A percentile compares a stretch with the other conserved stretches of the same genome.
Evolutionary conservation across 2,888 invertebrate species (phyloP).

Genomic region (Bugula neritina): DNA sequence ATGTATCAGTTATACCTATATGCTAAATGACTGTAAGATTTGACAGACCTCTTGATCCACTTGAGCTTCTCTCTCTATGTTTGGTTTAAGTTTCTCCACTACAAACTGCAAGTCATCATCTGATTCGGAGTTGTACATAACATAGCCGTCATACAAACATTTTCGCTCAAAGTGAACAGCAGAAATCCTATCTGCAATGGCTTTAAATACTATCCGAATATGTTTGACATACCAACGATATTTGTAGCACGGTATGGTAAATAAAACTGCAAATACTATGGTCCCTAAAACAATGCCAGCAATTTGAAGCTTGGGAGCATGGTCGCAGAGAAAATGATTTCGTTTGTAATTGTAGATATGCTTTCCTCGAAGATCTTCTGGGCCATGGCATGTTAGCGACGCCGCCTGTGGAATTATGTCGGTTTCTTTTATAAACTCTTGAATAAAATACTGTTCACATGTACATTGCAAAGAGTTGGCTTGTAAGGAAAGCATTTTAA

Average conservation of each 20-base stretch:
- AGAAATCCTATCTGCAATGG: background rate
- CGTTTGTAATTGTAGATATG: background rate
- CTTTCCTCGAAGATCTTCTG: background rate
- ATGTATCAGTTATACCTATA: too few species aligned
- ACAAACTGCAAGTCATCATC: background rate
- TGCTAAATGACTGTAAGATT: too few species aligned
- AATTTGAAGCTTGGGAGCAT: background rate
- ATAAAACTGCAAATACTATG: background rate
- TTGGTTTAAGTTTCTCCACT: background rate
- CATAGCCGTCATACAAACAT: background rate
- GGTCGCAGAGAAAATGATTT: background rate
- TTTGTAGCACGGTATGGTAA: background rate
- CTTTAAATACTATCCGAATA: background rate
- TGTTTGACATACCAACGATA: slow-evolving; percentile 8
- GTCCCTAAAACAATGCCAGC: background rate
- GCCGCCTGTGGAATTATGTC: background rate
- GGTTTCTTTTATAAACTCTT: background rate
- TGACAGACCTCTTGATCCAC: background rate
- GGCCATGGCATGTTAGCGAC: background rate
- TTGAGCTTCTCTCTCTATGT: background rate
- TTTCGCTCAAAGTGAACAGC: background rate
- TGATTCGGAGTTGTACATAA: background rate
- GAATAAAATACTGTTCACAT: background rate
- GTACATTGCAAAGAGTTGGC: background rate
- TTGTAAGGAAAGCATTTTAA: background rate